Percentiles rank a stretch among this genome's conserved stretches.
These are phyloP conservation scores for Aplochiton taeniatus DNA, from an alignment of 2,797 vertebrate species.

Conservation along the genomic window DNA sequence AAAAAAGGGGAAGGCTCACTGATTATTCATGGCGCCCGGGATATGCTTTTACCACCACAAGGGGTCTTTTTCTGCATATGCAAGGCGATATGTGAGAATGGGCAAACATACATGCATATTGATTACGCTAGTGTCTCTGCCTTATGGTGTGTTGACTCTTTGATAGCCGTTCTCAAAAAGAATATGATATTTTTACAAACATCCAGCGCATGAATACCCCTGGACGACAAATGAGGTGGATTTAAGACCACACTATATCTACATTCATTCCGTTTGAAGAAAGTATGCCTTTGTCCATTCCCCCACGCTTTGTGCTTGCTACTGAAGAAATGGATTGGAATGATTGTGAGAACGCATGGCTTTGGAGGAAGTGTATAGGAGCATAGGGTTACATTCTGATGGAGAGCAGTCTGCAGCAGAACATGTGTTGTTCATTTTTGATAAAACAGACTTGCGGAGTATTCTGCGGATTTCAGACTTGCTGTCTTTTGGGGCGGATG, in stretches of 20 bases:
- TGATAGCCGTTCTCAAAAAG: constrained; percentile 12
- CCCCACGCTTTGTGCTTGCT: too few relatives aligned
- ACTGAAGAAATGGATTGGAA: too few relatives aligned
- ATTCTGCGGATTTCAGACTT: too few relatives aligned
- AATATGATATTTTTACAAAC: constrained; percentile 13
- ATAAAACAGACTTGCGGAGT: too few relatives aligned
- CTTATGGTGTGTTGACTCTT: constrained; percentile 13
- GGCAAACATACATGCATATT: neutral
- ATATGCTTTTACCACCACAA: constrained; percentile 49
- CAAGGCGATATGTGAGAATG: constrained; percentile 39
- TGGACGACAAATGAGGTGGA: constrained; percentile 15
- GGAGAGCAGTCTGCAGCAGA: too few relatives aligned
- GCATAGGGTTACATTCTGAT: too few relatives aligned
- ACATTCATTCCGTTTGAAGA: neutral
- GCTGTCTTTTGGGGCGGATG: too few relatives aligned
- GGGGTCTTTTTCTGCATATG: constrained; percentile 23
- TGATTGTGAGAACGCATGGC: too few relatives aligned
- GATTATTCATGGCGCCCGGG: constrained; percentile 50
- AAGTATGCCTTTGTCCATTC: too few relatives aligned
- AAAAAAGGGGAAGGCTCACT: constrained; percentile 49
- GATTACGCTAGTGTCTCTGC: constrained; percentile 10
- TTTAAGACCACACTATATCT: constrained; percentile 8
- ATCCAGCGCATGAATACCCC: constrained; percentile 3
- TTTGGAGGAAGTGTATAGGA: too few relatives aligned
- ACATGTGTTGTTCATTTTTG: too few relatives aligned